Evolutionary conservation across 1,140 invertebrate species (phyloP), one percentile per base, ranked within the genome.

Genomic region (Philopotamus ludificatus): DNA sequence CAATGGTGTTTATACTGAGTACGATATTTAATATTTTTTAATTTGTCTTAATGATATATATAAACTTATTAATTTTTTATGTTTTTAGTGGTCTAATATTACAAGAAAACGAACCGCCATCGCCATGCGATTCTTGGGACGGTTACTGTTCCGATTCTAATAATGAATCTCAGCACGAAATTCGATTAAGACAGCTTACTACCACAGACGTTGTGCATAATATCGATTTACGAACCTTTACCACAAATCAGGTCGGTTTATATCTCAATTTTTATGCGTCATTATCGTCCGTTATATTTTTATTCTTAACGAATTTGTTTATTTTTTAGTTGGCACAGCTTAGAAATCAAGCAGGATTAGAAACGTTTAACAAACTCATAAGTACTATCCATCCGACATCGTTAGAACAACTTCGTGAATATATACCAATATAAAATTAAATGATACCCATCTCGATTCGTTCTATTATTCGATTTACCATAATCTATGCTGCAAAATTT

Each of bases 331-430:
- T 93, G 57, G 77, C 79, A 71, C 76, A 83, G 59, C 75, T 91
- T 59, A 81, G 87, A 75, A 82, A 78, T 71, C 82, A 85, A 74
- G 75, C 91, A 12, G 90, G 90, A 0, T 75, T 81, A 18, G 77
- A 82, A 34, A 83, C 85, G 1, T 93, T 90, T 75, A 81, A 89
- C 53, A 85, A 86, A 55, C 74, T 93, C n/a, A 76, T 93, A 69
- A 80, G 82, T 21, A 84, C 83, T 0, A 80, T 92, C 3, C 85
- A 87, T 70, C 76, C 80, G 4, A 88, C 89, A 61, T 87, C 86
- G 0, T 74, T 89, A 63, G 78, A 86, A 67, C 86, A 89, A 74
- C 80, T 91, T 41, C 81, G 81, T 71, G 83, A 84, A 63, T 86
- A 84, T 70, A 79, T 87, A 73, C 81, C 80, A 53, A 53, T 53